Base-by-base conservation (phyloP, 2,797 vertebrate species). In the Enteromius fasciolatus region DNA sequence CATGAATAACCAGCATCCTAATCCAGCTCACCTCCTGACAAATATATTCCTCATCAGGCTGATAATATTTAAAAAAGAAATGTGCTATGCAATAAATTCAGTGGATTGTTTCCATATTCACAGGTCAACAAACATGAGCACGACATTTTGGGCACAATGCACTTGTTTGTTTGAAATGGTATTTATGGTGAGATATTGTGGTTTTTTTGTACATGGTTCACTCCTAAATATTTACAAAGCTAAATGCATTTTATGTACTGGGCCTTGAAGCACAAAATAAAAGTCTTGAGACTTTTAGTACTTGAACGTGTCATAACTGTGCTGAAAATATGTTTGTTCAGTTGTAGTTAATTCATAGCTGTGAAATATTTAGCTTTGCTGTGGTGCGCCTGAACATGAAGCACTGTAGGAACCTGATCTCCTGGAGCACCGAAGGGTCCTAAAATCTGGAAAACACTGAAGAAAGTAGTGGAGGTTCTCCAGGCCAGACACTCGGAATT, bases 131-230 rank as follows among this genome's bases (percentile, higher is more conserved):
- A 59, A 69, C 68, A 64, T 73, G 8, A 82, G 82, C 76, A 85
- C 57, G 36, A 76, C 79, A 89, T 90, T 90, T 89, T 88, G 86
- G 90, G 89, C 91, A 85, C 90, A 89, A 86, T 92, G 92, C 92
- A 87, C 87, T 88, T 23, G 36, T 76, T 92, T 94, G 80, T 87
- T 90, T 91, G 88, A 93, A 91, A 86, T 92, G 91, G 90, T 94
- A 92, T 93, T 93, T 92, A 91, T 91, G 87, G 94, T 93, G 92
- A 94, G 92, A 94, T 89, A 90, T 89, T 90, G 93, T 91, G 54
- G 7, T 7, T 83, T 83, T 78, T 69, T 87, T 76, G 77, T 85
- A 88, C 85, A 77, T 85, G 69, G 82, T 88, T 77, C 82, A 86
- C 63, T 86, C 85, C 77, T 80, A 63, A 66, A 66, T 85, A 80